Conservation (phyloP, 2,888 invertebrate species). For the Troilus luridus region DNA sequence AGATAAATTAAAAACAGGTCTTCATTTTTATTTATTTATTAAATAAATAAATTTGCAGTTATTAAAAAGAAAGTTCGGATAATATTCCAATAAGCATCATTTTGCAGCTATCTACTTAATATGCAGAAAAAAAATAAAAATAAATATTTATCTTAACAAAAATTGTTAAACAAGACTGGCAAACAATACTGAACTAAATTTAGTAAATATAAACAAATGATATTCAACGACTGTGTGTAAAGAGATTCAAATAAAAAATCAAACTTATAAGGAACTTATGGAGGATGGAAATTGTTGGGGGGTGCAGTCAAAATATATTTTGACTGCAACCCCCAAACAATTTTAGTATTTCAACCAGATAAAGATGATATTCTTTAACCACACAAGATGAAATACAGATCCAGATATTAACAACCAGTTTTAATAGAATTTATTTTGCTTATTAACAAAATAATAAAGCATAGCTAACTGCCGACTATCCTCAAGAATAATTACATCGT, state of each 20-base stretch:
- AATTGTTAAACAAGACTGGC: not conserved
- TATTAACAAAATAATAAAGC: not conserved
- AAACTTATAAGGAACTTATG: not conserved
- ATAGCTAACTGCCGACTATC: not conserved
- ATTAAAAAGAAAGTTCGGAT: not conserved
- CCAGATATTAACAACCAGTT: not conserved
- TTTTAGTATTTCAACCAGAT: not conserved
- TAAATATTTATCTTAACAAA: too few species aligned
- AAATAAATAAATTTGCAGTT: too few species aligned
- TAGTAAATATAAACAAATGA: too few species aligned
- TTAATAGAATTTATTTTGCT: not conserved
- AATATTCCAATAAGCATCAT: too few species aligned
- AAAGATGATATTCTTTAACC: not conserved
- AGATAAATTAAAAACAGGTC: too few species aligned
- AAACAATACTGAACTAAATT: not conserved
- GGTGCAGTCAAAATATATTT: too few species aligned
- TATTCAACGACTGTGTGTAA: too few species aligned
- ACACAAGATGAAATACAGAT: not conserved
- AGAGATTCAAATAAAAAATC: not conserved
- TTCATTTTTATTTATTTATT: too few species aligned
- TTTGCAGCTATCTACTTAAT: too few species aligned
- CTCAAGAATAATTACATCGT: constrained; percentile 3
- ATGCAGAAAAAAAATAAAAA: too few species aligned
- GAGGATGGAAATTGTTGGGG: too few species aligned
- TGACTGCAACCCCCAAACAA: too few species aligned